Base-by-base conservation (phyloP, 2,797 vertebrate species). In the Bradypodion ventrale region DNA sequence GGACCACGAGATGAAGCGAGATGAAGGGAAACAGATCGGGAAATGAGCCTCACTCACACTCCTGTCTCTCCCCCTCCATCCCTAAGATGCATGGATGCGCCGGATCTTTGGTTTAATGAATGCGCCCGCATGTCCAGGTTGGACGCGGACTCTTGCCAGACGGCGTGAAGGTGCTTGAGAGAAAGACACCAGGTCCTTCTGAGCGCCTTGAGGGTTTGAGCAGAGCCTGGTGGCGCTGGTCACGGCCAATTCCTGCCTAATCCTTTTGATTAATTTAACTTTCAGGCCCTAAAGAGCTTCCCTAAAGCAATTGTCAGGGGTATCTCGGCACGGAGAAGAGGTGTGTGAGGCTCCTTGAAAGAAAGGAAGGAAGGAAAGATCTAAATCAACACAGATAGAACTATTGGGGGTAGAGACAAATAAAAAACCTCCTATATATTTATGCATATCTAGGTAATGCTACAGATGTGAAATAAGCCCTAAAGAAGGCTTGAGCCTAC, bases 191-290 rank as follows among this genome's bases (percentile, higher is more conserved):
- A 32, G 78, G 89, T 78, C 87, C 88, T 90, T 56, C 7, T 59
- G 75, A 23, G 80, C 65, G 76, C 78, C 12, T 40, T 40, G 83
- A 89, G 82, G 87, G 87, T 87, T 87, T 83, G 78, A 78, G 49
- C 63, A 82, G 84, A 83, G 84, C 82, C 91, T 89, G 88, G 84
- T 75, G 84, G 87, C 91, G 70, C 89, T 85, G 79, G 2, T 89
- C 78, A 83, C 46, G 83, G 83, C 91, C 66, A 90, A 88, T 93
- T 94, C 1, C 89, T 68, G 85, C 93, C 94, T 97, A 97, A 97
- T 97, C 97, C 97, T 94, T 94, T 96, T 90, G 97, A 97, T 96
- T 97, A 96, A 96, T 97, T 96, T 96, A 97, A 97, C 95, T 96
- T 95, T 92, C 90, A 95, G 93, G 96, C 66, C 89, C 87, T 79